Percentiles rank a stretch among this genome's conserved stretches.
Evolutionary conservation across 2,113 vertebrate genomes (phyloP).

Genomic region (Ceyx margarethae): DNA sequence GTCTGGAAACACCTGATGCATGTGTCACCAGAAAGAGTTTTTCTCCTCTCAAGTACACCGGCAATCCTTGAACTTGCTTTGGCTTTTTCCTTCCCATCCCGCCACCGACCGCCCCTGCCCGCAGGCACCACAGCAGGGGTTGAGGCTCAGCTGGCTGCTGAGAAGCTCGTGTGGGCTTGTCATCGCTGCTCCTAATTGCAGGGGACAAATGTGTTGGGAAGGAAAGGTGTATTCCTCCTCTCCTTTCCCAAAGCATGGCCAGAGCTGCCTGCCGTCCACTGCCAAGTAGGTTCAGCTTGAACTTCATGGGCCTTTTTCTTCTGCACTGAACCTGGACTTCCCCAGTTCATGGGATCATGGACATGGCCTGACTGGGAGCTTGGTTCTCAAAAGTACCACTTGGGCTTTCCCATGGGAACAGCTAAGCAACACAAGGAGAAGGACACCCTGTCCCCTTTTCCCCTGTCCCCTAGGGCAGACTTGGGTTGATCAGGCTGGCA

Average conservation of each 20-base stretch:
- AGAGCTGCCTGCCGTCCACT: neutral
- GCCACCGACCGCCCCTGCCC: fast-evolving
- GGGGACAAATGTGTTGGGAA: neutral
- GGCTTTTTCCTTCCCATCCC: neutral
- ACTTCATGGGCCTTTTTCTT: neutral
- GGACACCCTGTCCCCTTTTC: neutral
- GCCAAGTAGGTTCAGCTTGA: neutral
- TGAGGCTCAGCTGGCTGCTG: neutral
- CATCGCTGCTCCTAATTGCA: neutral
- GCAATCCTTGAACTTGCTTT: constrained; percentile 24
- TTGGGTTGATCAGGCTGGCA: neutral
- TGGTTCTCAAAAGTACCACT: neutral
- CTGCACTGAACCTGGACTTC: neutral
- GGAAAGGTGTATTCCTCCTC: neutral
- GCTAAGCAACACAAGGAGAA: neutral
- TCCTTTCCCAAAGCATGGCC: neutral
- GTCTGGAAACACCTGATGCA: constrained; percentile 64
- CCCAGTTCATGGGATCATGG: too few species aligned
- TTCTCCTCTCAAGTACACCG: constrained; percentile 45
- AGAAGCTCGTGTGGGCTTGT: neutral
- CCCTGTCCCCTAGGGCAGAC: neutral
- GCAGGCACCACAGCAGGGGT: neutral
- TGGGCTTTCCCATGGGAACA: neutral
- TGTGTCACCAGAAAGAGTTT: constrained; percentile 59
- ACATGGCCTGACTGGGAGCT: neutral